Evolutionary conservation across 2,113 vertebrate species (phyloP).

Genomic region (Balaeniceps rex): DNA sequence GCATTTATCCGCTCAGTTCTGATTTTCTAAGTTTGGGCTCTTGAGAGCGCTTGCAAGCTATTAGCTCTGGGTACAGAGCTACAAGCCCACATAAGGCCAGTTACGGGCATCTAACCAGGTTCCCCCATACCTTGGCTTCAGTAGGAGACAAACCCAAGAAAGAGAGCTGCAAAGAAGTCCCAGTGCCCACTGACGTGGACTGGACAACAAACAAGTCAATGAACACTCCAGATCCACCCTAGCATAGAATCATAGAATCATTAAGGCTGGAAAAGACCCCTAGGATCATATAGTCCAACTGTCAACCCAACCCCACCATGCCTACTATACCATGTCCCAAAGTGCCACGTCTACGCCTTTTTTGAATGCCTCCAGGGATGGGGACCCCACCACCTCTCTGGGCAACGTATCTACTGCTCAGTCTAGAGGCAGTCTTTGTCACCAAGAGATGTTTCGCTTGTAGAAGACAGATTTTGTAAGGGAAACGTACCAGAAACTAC

Average conservation of each 20-base stretch:
- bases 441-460: background rate
- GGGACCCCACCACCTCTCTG: no score
- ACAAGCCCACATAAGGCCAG: background rate
- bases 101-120: no score
- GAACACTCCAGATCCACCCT: background rate
- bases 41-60: background rate
- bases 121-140: background rate
- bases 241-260: no score
- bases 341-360: no score
- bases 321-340: no score
- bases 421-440: background rate
- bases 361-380: no score
- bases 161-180: background rate
- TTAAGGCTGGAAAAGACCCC: no score
- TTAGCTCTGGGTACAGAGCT: background rate
- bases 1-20: background rate
- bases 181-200: background rate
- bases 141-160: background rate
- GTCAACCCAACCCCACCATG: no score
- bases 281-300: no score
- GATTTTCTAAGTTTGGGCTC: background rate
- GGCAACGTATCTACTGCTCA: background rate
- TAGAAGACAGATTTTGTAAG: background rate
- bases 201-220: background rate
- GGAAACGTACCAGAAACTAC: background rate